A percentile compares a stretch with the other conserved stretches of the same genome.
Conservation (phyloP, 2,888 invertebrate species). For the Vannuccia rotundouncinata region DNA sequence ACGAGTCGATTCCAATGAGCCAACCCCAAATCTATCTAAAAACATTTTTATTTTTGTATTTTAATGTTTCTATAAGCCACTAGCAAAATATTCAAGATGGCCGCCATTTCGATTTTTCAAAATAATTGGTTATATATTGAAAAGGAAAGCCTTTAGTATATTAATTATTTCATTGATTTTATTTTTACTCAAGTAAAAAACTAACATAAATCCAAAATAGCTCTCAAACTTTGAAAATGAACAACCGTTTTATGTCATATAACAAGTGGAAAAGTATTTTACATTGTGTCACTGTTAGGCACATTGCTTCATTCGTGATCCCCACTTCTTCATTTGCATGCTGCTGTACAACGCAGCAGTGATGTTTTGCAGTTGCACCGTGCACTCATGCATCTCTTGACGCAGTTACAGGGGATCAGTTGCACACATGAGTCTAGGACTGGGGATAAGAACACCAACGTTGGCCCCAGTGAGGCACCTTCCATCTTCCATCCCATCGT, state of each 20-base stretch:
- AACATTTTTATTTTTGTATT: too few relatives aligned
- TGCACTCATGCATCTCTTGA: background rate
- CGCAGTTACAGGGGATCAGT: slow-evolving; percentile 13
- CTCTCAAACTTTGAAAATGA: background rate
- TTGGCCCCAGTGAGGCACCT: background rate
- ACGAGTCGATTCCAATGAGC: too few relatives aligned
- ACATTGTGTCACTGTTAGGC: background rate
- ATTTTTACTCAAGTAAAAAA: slow-evolving; percentile 1
- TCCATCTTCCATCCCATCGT: slow-evolving; percentile 14
- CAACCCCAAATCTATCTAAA: too few relatives aligned
- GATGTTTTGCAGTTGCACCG: background rate
- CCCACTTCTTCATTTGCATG: background rate
- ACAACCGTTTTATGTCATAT: slow-evolving; percentile 2
- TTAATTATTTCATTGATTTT: slow-evolving; percentile 12
- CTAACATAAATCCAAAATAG: slow-evolving; percentile 2
- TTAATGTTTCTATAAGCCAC: too few relatives aligned
- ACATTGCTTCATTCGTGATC: slow-evolving; percentile 10
- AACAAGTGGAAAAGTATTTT: background rate
- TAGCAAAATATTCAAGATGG: too few relatives aligned
- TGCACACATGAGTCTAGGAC: slow-evolving; percentile 4
- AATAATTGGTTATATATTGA: too few relatives aligned
- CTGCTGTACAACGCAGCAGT: background rate
- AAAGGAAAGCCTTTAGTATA: too few relatives aligned
- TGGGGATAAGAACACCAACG: slow-evolving; percentile 5
- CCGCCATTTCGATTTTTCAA: too few relatives aligned